phyloP scores from a whole-genome alignment of 1,140 invertebrate genomes.

The Maconellicoccus hirsutus region DNA sequence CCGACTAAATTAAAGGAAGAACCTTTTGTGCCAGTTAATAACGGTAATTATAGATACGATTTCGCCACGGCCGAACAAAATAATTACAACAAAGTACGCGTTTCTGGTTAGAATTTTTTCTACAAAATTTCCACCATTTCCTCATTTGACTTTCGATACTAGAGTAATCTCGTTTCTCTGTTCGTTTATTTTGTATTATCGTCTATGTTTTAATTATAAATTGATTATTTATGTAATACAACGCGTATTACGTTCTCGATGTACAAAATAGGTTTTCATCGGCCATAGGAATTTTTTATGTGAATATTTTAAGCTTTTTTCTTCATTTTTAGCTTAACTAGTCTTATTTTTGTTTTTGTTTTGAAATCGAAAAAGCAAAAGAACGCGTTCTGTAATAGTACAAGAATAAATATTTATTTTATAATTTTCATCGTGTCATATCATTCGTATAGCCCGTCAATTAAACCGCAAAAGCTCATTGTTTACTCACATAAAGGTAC shows the following conservation, averaged over 20 bases:
- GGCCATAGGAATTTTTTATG: slow-evolving; percentile 1
- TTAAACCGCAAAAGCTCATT: no score
- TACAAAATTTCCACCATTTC: no score
- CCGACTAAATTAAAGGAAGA: not conserved
- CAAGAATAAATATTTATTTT: not conserved
- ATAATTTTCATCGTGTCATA: not conserved
- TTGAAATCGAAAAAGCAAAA: not conserved
- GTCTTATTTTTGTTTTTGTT: not conserved
- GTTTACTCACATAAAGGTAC: no score
- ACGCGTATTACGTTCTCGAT: not conserved
- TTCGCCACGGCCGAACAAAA: not conserved
- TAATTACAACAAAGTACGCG: not conserved
- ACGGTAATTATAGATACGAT: not conserved
- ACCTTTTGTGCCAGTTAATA: not conserved
- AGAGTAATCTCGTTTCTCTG: no score
- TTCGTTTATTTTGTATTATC: no score
- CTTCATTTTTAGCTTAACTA: not conserved
- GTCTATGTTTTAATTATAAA: not conserved
- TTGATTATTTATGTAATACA: not conserved
- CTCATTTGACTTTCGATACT: not conserved
- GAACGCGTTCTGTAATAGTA: not conserved
- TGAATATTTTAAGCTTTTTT: not conserved
- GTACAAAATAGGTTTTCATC: not conserved
- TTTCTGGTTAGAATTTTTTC: not conserved
- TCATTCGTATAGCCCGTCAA: no score